Percentiles rank a stretch among this genome's conserved stretches.
phyloP scores from a whole-genome alignment of 2,113 vertebrate genomes.

The Chloebia gouldiae region DNA sequence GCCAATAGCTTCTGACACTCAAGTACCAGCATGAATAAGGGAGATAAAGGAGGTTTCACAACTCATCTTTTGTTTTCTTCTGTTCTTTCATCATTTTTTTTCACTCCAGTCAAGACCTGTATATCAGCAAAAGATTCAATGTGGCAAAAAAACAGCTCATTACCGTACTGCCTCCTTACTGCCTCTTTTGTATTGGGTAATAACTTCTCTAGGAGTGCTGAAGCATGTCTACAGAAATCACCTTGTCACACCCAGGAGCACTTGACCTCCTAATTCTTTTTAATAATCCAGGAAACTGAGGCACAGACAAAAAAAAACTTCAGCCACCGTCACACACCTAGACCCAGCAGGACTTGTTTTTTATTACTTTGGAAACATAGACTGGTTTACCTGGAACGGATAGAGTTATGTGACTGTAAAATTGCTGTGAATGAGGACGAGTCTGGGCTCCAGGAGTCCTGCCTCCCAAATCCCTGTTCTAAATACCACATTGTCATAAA shows the following conservation, averaged over 20 bases:
- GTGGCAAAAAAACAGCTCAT: neutral
- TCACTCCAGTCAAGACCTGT: neutral
- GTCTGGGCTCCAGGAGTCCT: slow-evolving; percentile 5
- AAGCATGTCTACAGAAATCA: neutral
- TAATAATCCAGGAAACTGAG: slow-evolving; percentile 24
- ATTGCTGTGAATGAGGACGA: neutral
- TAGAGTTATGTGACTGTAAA: neutral
- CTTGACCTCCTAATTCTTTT: neutral
- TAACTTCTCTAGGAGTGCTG: neutral
- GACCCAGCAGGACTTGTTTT: neutral
- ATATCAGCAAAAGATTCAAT: neutral
- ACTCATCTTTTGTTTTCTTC: neutral
- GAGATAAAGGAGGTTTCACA: neutral
- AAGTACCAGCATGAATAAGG: neutral
- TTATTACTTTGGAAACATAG: slow-evolving; percentile 8
- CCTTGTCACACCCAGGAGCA: neutral
- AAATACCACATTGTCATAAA: slow-evolving; percentile 22
- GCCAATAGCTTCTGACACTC: neutral
- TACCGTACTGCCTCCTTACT: neutral
- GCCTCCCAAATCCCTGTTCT: neutral
- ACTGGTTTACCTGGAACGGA: neutral
- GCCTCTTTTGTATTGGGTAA: neutral
- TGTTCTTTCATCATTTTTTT: neutral
- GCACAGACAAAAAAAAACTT: neutral
- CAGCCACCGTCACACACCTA: neutral